Percentiles rank a stretch among this genome's conserved stretches.
Conservation (phyloP, 2,797 vertebrate species). For the Sphenopsis melanotis region DNA sequence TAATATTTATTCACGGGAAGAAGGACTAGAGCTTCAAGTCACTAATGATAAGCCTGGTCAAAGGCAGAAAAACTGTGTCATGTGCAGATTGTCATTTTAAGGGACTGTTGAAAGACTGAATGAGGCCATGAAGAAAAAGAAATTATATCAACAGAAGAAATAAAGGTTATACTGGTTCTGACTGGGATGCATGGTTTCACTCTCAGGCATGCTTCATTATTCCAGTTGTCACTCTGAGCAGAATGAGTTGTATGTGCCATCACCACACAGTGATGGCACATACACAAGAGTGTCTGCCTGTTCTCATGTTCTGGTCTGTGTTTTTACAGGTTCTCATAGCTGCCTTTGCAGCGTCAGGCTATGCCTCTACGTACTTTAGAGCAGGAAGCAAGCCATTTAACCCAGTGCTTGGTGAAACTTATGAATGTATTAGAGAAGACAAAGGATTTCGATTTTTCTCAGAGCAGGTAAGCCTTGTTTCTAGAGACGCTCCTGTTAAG, state of each 20-base stretch:
- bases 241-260: not conserved
- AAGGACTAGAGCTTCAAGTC: not conserved
- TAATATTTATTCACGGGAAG: not conserved
- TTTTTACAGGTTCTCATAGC: constrained; percentile 89
- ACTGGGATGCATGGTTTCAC: not conserved
- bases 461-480: constrained; percentile 84
- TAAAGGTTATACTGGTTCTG: not conserved
- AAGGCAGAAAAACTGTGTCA: not conserved
- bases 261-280: not conserved
- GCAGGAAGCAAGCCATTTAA: constrained; percentile 99
- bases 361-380: constrained; percentile 96
- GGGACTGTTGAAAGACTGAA: not conserved
- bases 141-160: not conserved
- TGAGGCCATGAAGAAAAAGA: not conserved
- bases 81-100: not conserved
- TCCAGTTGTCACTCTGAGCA: not conserved
- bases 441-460: constrained; percentile 98
- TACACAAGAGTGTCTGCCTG: not conserved
- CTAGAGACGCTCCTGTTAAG: not conserved
- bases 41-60: not conserved
- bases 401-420: constrained; percentile 95
- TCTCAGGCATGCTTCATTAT: not conserved
- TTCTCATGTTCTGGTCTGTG: constrained; percentile 1
- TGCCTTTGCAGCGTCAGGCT: constrained; percentile 97
- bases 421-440: constrained; percentile 97